phyloP scores from a whole-genome alignment of 2,888 invertebrate species.

The Drosophila acutilabella region DNA sequence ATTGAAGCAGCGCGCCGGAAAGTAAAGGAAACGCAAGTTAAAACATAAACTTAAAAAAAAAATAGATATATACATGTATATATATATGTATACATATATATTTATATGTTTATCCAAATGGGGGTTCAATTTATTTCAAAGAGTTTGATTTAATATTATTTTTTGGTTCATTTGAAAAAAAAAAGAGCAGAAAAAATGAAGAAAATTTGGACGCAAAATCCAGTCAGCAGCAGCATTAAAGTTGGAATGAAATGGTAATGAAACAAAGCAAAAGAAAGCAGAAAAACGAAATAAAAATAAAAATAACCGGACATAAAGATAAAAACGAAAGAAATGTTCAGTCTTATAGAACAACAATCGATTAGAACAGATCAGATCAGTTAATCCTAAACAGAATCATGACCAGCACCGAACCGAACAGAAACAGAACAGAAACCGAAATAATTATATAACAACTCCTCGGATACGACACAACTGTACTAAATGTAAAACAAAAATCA shows the following conservation, averaged over 20 bases:
- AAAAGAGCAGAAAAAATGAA: constrained; percentile 11
- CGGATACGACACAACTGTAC: constrained; percentile 58
- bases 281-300: not conserved
- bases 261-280: constrained; percentile 19
- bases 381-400: constrained; percentile 16
- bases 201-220: constrained; percentile 63
- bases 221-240: constrained; percentile 23
- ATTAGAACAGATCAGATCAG: constrained; percentile 19
- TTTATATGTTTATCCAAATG: constrained; percentile 27
- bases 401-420: constrained; percentile 2
- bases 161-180: not conserved
- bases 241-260: constrained; percentile 31
- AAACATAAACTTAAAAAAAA: not conserved
- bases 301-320: constrained; percentile 34
- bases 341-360: constrained; percentile 23
- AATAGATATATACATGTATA: constrained; percentile 2
- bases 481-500: constrained; percentile 12
- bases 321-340: constrained; percentile 12
- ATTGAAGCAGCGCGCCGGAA: constrained; percentile 42
- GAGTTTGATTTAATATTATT: not conserved
- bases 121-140: constrained; percentile 53
- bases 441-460: constrained; percentile 22
- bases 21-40: constrained; percentile 21
- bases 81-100: constrained; percentile 6
- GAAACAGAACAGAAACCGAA: not conserved